Conservation (phyloP, 2,113 vertebrate genomes). For the Tricholaema leucomelas region DNA sequence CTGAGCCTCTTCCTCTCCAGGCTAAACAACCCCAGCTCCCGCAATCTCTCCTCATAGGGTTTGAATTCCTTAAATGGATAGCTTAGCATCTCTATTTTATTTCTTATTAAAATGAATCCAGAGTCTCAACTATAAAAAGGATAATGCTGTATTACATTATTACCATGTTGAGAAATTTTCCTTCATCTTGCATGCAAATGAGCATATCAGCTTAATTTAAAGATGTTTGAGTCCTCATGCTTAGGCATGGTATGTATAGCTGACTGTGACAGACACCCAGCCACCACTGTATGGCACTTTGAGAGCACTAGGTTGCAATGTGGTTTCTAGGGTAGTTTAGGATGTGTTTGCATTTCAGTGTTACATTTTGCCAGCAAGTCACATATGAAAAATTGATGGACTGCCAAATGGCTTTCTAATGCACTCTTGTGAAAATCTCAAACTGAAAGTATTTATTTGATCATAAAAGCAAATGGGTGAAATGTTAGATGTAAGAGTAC, state of each 20-base stretch:
- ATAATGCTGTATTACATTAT: background rate
- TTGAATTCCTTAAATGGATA: background rate
- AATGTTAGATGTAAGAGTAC: background rate
- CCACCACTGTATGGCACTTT: background rate
- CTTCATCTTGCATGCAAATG: background rate
- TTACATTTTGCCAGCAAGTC: background rate
- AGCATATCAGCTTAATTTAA: background rate
- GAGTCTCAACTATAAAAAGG: background rate
- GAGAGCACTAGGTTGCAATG: background rate
- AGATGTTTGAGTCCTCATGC: fast-evolving
- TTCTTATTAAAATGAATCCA: background rate
- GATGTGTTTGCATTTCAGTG: background rate
- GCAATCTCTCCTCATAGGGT: no score
- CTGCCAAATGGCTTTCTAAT: background rate
- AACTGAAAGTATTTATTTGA: background rate
- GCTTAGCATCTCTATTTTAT: background rate
- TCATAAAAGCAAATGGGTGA: background rate
- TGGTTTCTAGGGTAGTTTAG: background rate
- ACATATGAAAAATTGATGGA: background rate
- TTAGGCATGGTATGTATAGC: background rate
- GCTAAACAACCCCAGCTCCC: no score
- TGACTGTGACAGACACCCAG: background rate
- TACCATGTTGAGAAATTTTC: background rate
- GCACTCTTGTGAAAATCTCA: background rate
- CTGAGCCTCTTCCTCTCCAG: no score